Conservation (phyloP, 2,113 vertebrate species). For the Stomatorhinus ivindoensis region DNA sequence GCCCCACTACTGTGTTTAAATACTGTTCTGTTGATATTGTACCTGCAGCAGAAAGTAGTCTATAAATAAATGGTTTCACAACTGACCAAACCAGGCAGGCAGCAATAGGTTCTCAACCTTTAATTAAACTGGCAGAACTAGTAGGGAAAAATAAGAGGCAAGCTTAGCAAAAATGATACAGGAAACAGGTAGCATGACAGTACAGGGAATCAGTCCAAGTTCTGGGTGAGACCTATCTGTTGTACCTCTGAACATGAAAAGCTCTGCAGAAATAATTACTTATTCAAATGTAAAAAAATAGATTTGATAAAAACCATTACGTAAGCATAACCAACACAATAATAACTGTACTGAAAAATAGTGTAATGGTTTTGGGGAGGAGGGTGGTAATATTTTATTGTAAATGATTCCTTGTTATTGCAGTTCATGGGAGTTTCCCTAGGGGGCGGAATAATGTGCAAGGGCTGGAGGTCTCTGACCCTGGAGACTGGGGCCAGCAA, state of each 20-base stretch:
- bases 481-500: background rate
- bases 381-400: background rate
- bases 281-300: background rate
- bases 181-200: background rate
- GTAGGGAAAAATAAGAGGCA: background rate
- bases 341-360: background rate
- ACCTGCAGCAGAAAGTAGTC: background rate
- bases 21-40: background rate
- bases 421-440: background rate
- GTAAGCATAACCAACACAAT: background rate
- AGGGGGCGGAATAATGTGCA: background rate
- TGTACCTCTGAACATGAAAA: background rate
- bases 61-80: background rate
- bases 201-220: background rate
- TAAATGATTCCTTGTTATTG: background rate
- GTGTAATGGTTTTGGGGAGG: background rate
- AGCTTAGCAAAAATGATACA: background rate
- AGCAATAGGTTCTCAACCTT: background rate
- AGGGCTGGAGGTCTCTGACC: background rate
- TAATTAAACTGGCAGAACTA: background rate
- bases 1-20: background rate
- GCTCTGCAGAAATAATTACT: background rate
- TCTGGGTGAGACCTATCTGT: background rate
- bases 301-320: background rate
- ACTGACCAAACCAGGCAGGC: background rate